A percentile compares a stretch with the other conserved stretches of the same genome.
phyloP scores from a whole-genome alignment of 2,113 vertebrate genomes.

The Mesocricetus auratus region DNA sequence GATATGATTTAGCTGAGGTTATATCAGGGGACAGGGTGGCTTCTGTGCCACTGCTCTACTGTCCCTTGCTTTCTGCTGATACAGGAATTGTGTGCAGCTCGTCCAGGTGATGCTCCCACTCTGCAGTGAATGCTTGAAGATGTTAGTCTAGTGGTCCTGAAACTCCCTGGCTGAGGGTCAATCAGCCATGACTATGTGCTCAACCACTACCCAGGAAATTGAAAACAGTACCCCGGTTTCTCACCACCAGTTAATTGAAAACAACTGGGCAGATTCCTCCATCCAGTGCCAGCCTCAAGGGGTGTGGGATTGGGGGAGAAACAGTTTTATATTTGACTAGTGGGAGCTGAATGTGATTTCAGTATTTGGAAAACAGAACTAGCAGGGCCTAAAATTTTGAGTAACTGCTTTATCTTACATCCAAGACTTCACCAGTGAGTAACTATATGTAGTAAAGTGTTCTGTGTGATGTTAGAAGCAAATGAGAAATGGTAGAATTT shows the following conservation, averaged over 20 bases:
- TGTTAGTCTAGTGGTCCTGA: not conserved
- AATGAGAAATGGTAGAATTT: not conserved
- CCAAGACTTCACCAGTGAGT: not conserved
- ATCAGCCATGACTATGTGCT: not conserved
- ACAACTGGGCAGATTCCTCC: not conserved
- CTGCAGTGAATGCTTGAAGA: not conserved
- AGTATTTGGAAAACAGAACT: not conserved
- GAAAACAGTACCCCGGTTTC: not conserved
- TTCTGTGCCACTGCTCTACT: not conserved
- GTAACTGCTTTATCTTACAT: not conserved
- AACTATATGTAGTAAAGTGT: not conserved
- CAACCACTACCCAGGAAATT: not conserved
- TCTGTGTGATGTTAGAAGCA: not conserved
- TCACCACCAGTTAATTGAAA: not conserved
- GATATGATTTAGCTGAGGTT: not conserved
- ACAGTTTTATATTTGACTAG: not conserved
- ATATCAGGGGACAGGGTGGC: not conserved
- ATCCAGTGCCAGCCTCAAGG: not conserved
- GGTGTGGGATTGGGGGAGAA: not conserved
- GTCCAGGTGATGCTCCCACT: not conserved
- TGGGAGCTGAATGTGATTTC: not conserved
- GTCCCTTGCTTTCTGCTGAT: not conserved
- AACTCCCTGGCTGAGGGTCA: not conserved
- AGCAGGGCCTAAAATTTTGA: not conserved
- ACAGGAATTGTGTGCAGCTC: not conserved